Percentiles rank a stretch among this genome's conserved stretches.
Evolutionary conservation across 2,888 invertebrate genomes (phyloP).

Genomic region (Amiota minor): DNA sequence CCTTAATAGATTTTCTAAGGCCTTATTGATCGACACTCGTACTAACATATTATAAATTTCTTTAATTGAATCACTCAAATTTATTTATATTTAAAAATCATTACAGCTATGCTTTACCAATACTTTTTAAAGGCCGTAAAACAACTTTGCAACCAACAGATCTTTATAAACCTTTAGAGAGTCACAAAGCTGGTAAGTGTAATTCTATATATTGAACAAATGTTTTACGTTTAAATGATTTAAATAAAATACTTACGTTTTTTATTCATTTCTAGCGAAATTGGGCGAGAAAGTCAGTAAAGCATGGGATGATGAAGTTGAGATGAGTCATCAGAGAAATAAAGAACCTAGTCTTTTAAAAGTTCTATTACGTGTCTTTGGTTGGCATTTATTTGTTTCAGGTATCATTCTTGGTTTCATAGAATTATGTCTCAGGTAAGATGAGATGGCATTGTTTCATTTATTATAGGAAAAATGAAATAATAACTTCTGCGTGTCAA

Average conservation of each 20-base stretch:
- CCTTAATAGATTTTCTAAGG: too few relatives aligned
- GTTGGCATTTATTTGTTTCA: conserved; percentile 75
- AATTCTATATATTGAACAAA: too few relatives aligned
- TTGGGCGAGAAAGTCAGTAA: conserved; percentile 77
- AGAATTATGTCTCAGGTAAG: conserved; percentile 77
- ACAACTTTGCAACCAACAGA: conserved; percentile 83
- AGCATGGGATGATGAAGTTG: conserved; percentile 77
- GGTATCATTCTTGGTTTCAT: conserved; percentile 76
- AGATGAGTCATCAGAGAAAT: conserved; percentile 59
- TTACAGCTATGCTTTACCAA: conserved; percentile 83
- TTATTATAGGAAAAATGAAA: background rate
- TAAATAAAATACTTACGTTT: too few relatives aligned
- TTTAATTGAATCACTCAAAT: too few relatives aligned
- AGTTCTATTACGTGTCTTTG: conserved; percentile 76
- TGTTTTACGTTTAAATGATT: too few relatives aligned
- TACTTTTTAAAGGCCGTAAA: conserved; percentile 83
- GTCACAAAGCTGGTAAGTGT: conserved; percentile 78
- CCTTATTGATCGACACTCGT: too few relatives aligned
- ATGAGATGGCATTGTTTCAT: background rate
- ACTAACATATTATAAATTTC: too few relatives aligned
- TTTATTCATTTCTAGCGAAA: conserved; percentile 44
- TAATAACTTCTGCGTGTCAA: conserved; percentile 11
- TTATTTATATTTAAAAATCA: too few relatives aligned
- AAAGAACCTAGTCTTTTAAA: conserved; percentile 72
- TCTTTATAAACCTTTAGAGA: conserved; percentile 80